phyloP scores from a whole-genome alignment of 2,113 vertebrate genomes.

The Aythya baeri region DNA sequence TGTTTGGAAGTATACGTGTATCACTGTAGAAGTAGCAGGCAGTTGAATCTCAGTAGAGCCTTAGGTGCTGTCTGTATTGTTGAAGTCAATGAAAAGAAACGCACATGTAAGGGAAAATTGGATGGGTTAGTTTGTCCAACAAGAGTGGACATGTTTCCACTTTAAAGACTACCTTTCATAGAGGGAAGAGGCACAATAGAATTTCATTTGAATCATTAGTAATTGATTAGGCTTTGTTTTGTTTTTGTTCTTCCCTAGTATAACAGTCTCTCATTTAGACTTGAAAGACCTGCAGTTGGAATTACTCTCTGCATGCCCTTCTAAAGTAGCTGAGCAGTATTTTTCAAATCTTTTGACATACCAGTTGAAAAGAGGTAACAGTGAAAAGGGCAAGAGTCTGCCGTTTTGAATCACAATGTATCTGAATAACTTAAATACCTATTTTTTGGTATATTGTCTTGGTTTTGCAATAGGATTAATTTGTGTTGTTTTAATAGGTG shows the following conservation, averaged over 20 bases:
- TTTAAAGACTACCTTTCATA: not conserved
- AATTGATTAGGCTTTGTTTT: not conserved
- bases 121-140: not conserved
- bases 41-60: not conserved
- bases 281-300: not conserved
- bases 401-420: not conserved
- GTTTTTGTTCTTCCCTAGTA: not conserved
- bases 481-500: slow-evolving; percentile 70
- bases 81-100: not conserved
- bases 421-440: not conserved
- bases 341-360: not conserved
- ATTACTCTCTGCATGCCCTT: not conserved
- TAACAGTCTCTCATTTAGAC: not conserved
- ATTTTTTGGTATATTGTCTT: not conserved
- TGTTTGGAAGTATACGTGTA: not conserved
- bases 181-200: not conserved
- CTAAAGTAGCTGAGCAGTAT: not conserved
- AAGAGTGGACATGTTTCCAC: not conserved
- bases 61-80: not conserved
- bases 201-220: not conserved
- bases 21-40: not conserved
- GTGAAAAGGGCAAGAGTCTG: not conserved
- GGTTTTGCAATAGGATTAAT: not conserved
- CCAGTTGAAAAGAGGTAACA: not conserved
- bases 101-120: not conserved